Conservation (phyloP, 1,140 invertebrate genomes). For the Lysiphlebus fabarum region DNA sequence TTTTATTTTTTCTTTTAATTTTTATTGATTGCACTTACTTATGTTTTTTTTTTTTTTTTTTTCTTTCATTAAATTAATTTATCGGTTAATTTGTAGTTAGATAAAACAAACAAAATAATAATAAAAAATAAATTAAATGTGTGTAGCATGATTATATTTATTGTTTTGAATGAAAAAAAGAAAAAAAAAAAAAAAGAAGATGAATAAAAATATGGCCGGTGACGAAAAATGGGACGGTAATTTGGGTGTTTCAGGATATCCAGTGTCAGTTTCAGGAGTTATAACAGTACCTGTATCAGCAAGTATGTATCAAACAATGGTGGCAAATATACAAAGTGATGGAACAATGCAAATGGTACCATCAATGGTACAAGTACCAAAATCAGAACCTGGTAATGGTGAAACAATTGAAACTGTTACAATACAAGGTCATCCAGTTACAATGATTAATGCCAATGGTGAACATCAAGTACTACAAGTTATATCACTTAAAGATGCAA, state of each 20-base stretch:
- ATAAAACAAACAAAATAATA: too few relatives aligned
- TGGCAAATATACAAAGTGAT: constrained; percentile 84
- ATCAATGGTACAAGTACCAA: constrained; percentile 77
- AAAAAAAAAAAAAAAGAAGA: too few relatives aligned
- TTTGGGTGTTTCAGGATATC: constrained; percentile 66
- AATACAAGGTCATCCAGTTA: constrained; percentile 70
- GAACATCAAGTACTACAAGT: constrained; percentile 78
- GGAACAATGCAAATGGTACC: constrained; percentile 76
- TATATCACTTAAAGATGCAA: constrained; percentile 77
- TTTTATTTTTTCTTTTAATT: too few relatives aligned
- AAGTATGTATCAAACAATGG: constrained; percentile 95
- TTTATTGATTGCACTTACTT: too few relatives aligned
- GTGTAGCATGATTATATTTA: too few relatives aligned
- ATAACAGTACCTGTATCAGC: constrained; percentile 92
- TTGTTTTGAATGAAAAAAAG: too few relatives aligned
- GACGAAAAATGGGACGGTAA: constrained; percentile 37
- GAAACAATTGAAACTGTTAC: constrained; percentile 62
- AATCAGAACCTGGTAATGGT: constrained; percentile 65
- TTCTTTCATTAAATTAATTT: too few relatives aligned
- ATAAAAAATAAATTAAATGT: too few relatives aligned
- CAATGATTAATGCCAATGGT: constrained; percentile 69
- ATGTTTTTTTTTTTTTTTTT: too few relatives aligned
- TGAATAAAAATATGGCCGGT: too few relatives aligned
- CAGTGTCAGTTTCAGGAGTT: constrained; percentile 86
- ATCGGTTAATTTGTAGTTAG: too few relatives aligned